Percentiles rank a stretch among this genome's conserved stretches.
Conservation (phyloP, 2,888 invertebrate species). For the Dorcus hopei region DNA sequence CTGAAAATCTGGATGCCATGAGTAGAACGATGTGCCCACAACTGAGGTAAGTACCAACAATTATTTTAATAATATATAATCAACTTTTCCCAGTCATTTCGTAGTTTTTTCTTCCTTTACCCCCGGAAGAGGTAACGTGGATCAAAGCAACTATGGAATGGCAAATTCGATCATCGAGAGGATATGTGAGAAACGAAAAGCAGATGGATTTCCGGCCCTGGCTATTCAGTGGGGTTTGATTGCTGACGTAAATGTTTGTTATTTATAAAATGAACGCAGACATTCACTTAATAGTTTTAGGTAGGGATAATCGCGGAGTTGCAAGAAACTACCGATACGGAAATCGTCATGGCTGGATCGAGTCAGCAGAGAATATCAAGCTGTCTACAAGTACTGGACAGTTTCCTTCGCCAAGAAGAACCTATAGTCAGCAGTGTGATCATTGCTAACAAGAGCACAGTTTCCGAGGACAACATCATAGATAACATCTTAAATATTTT, state of each 20-base stretch:
- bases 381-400: slow-evolving; percentile 62
- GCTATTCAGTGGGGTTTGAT: slow-evolving; percentile 30
- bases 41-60: slow-evolving; percentile 28
- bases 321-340: slow-evolving; percentile 13
- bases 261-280: slow-evolving; percentile 2
- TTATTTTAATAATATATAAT: background rate
- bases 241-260: slow-evolving; percentile 46
- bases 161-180: slow-evolving; percentile 74
- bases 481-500: slow-evolving; percentile 50
- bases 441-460: slow-evolving; percentile 74
- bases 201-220: slow-evolving; percentile 22
- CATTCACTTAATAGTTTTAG: background rate
- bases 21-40: slow-evolving; percentile 58
- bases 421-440: slow-evolving; percentile 62
- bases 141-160: slow-evolving; percentile 86
- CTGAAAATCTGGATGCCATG: slow-evolving; percentile 69
- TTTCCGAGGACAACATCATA: slow-evolving; percentile 46
- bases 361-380: slow-evolving; percentile 65
- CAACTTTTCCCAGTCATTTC: slow-evolving; percentile 58
- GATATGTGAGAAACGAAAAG: slow-evolving; percentile 61
- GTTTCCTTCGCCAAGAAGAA: slow-evolving; percentile 64
- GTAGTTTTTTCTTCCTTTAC: slow-evolving; percentile 90
- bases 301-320: slow-evolving; percentile 23
- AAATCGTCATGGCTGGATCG: slow-evolving; percentile 53
- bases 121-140: slow-evolving; percentile 87